Evolutionary conservation across 2,113 vertebrate genomes (phyloP).

Genomic region (Cariama cristata): DNA sequence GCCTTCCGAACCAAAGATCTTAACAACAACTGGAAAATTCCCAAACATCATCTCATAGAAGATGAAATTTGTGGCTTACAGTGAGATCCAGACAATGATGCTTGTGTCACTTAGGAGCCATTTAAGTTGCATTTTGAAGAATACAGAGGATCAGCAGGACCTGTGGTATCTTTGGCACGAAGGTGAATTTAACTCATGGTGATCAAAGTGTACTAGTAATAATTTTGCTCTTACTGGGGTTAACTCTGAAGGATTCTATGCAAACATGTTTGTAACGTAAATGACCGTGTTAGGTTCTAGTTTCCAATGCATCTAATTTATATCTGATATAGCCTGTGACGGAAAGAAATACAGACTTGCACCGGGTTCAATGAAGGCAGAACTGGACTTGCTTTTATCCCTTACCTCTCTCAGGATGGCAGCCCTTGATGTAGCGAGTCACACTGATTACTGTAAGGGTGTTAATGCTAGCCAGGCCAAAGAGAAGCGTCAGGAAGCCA

Average conservation of each 20-base stretch:
- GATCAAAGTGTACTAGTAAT: neutral
- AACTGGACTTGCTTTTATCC: neutral
- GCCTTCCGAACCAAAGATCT: neutral
- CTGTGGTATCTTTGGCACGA: neutral
- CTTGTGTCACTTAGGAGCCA: neutral
- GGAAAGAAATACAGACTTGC: neutral
- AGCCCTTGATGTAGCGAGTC: constrained; percentile 88
- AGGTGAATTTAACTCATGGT: neutral
- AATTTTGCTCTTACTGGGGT: neutral
- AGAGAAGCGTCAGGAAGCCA: constrained; percentile 89
- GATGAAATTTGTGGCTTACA: neutral
- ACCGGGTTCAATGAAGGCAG: neutral
- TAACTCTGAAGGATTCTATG: neutral
- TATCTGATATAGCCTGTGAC: neutral
- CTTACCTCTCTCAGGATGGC: constrained; percentile 84
- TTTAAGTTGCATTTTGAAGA: neutral
- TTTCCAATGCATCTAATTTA: neutral
- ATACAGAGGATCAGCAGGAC: neutral
- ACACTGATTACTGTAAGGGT: constrained; percentile 90
- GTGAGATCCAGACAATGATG: neutral
- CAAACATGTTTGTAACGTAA: neutral
- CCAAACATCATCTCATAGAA: neutral
- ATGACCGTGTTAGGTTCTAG: neutral
- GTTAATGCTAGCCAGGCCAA: constrained; percentile 89
- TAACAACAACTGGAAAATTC: neutral